These are phyloP conservation scores for Heliornis fulica DNA, from an alignment of 2,113 vertebrate species.

Conservation along the genomic window DNA sequence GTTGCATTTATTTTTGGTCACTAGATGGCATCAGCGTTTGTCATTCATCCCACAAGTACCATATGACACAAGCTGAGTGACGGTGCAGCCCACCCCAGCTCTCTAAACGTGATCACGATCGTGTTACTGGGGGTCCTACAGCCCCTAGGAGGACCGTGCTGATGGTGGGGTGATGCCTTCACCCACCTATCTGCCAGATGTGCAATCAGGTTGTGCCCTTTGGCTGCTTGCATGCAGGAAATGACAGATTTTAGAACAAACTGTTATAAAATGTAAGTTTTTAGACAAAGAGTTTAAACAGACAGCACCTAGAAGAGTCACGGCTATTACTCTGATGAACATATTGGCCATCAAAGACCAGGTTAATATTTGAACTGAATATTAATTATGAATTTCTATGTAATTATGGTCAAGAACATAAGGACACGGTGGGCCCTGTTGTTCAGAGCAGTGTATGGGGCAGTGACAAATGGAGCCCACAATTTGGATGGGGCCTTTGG, in stretches of 20 bases:
- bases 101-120: accelerated
- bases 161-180: neutral
- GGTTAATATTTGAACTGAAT: neutral
- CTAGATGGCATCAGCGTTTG: constrained; percentile 44
- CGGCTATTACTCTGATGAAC: neutral
- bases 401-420: neutral
- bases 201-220: neutral
- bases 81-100: neutral
- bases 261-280: neutral
- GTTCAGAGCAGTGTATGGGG: neutral
- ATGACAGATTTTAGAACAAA: neutral
- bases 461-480: accelerated
- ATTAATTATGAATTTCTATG: neutral
- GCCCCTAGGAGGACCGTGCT: neutral
- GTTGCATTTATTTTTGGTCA: neutral
- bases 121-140: neutral
- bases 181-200: accelerated
- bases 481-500: neutral
- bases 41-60: neutral
- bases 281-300: neutral
- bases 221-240: neutral
- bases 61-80: neutral
- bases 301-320: neutral
- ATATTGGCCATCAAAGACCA: neutral
- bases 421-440: accelerated